Base-by-base conservation (phyloP, 2,113 vertebrate species). In the Neotragus pygmaeus region DNA sequence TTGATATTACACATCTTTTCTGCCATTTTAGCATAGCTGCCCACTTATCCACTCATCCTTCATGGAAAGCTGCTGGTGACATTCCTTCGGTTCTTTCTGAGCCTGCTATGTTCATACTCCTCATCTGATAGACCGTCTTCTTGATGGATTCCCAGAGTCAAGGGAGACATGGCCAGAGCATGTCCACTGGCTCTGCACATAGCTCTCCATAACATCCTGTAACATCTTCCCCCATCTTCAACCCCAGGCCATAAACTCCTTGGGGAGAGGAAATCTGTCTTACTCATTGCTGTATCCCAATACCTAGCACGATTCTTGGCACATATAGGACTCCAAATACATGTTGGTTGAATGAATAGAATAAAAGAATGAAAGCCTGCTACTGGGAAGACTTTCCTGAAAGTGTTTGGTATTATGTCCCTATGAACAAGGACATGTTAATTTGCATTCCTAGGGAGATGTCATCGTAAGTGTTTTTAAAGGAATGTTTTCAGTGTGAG, bases 371-470 rank as follows among this genome's bases (percentile, higher is more conserved):
- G 33, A 75, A 45, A 30, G 49, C 30, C 53, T 77, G 80, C 57
- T 28, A 83, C 87, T 95, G 82, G 62, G 55, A 89, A 94, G 94
- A 92, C 33, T 51, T 92, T 23, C 80, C 36, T 96, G 73, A 90
- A 73, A 36, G 70, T 93, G 55, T 95, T 84, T 43, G 55, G 66
- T 36, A 9, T 78, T 85, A 14, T 75, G 27, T 93, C 43, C 11
- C 43, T 93, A 27, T 5, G 7, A 91, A 86, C 28, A 8, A 94
- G 53, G 58, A 90, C 27, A n/a, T 70, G 43, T 80, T 43, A 7
- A 39, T 36, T 36, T 94, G 55, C 89, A 88, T 90, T 95, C 66
- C 43, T 55, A 85, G 70, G 33, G n/a, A 88, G n/a, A 81, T 64
- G 43, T 51, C 47, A 75, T 55, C 7, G 0, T 43, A 83, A 87